Percentiles rank a stretch among this genome's conserved stretches.
phyloP scores from a whole-genome alignment of 1,140 invertebrate genomes.

The Carposina sasakii region DNA sequence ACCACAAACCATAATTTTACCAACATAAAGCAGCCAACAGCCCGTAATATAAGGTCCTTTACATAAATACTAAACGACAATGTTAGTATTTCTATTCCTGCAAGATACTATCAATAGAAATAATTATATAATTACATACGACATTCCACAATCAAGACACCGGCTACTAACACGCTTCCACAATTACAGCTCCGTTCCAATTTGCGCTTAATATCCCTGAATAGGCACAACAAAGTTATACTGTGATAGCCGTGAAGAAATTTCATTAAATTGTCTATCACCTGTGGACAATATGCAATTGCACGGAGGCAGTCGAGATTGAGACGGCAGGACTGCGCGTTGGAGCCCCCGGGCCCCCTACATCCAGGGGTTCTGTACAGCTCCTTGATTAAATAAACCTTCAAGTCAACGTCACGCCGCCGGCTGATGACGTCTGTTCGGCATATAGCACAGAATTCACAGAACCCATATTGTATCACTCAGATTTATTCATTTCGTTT shows the following conservation, averaged over 20 bases:
- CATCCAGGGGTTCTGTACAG: slow-evolving; percentile 30
- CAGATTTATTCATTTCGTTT: slow-evolving; percentile 26
- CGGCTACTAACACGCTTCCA: too few relatives aligned
- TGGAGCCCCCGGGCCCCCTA: slow-evolving; percentile 28
- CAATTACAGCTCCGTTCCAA: too few relatives aligned
- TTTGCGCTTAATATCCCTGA: too few relatives aligned
- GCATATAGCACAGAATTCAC: slow-evolving; percentile 50
- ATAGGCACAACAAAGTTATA: too few relatives aligned
- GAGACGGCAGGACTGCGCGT: slow-evolving; percentile 54
- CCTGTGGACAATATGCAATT: slow-evolving; percentile 56
- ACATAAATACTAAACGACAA: too few relatives aligned
- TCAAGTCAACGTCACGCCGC: slow-evolving; percentile 55
- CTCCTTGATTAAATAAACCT: slow-evolving; percentile 68
- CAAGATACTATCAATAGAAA: too few relatives aligned
- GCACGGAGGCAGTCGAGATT: slow-evolving; percentile 56
- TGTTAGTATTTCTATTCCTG: too few relatives aligned
- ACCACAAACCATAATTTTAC: too few relatives aligned
- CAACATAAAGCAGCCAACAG: too few relatives aligned
- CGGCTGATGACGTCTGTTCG: slow-evolving; percentile 43
- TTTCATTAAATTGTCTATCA: slow-evolving; percentile 61
- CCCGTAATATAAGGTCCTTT: too few relatives aligned
- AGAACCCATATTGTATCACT: slow-evolving; percentile 27
- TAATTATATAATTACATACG: too few relatives aligned
- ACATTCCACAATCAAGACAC: too few relatives aligned
- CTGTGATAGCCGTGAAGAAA: slow-evolving; percentile 41